Conservation (phyloP, 2,888 invertebrate species). For the Amblyjoppa fuscipennis region DNA sequence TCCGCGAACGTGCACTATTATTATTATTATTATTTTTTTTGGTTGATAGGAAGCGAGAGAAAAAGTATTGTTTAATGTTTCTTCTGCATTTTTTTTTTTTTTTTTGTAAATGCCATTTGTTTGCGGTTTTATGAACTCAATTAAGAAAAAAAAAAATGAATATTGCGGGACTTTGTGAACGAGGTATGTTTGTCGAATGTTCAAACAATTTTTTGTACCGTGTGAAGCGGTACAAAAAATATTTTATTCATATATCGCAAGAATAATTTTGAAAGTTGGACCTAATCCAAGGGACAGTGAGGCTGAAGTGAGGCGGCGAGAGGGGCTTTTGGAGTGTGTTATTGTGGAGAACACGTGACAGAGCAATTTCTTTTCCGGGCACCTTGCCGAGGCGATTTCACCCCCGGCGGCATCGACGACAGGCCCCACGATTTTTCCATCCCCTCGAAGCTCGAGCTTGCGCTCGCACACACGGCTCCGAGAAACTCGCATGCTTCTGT, state of each 20-base stretch:
- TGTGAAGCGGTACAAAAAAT: constrained; percentile 8
- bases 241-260: constrained; percentile 35
- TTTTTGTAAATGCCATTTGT: too few relatives aligned
- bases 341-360: constrained; percentile 56
- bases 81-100: too few relatives aligned
- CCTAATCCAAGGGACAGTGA: constrained; percentile 33
- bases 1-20: too few relatives aligned
- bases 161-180: too few relatives aligned
- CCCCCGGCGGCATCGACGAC: constrained; percentile 35
- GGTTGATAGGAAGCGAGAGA: too few relatives aligned
- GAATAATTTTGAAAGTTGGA: constrained; percentile 49
- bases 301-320: constrained; percentile 14
- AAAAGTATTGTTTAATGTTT: too few relatives aligned
- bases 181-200: neutral
- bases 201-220: neutral
- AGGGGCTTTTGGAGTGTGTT: constrained; percentile 23
- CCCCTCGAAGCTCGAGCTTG: neutral
- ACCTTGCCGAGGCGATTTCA: constrained; percentile 53
- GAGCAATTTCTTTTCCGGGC: constrained; percentile 59
- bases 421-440: constrained; percentile 30
- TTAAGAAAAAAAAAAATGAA: too few relatives aligned
- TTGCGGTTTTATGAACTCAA: too few relatives aligned
- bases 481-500: constrained; percentile 12
- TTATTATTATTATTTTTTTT: too few relatives aligned
- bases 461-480: neutral